phyloP scores from a whole-genome alignment of 2,797 vertebrate species.

The Cossypha dichroa region DNA sequence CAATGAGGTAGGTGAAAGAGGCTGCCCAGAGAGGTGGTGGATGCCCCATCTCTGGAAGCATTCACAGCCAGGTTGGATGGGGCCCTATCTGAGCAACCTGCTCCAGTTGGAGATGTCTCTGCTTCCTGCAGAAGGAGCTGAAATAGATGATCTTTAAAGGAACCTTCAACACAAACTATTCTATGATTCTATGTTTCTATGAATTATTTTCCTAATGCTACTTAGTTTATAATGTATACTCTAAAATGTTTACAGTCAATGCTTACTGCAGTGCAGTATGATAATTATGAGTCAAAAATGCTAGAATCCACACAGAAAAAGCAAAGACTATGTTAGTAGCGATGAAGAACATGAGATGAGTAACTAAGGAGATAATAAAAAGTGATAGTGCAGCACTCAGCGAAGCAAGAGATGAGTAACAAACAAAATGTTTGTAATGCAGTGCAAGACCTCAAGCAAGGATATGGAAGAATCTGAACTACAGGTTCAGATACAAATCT shows the following conservation, averaged over 20 bases:
- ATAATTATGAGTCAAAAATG: not conserved
- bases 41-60: not conserved
- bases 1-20: not conserved
- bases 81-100: not conserved
- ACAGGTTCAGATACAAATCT: not conserved
- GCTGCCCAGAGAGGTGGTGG: not conserved
- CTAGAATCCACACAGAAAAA: not conserved
- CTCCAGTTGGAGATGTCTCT: not conserved
- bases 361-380: not conserved
- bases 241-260: not conserved
- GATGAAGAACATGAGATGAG: not conserved
- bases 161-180: not conserved
- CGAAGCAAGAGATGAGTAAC: not conserved
- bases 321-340: not conserved
- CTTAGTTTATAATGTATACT: not conserved
- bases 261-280: not conserved
- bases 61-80: rapidly evolving
- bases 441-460: not conserved
- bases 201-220: not conserved
- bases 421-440: not conserved
- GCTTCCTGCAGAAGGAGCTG: not conserved
- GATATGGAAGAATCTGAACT: not conserved
- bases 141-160: not conserved
- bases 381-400: not conserved
- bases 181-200: not conserved